Percentiles rank a stretch among this genome's conserved stretches.
Evolutionary conservation across 2,113 vertebrate genomes (phyloP).

Genomic region (Gadus macrocephalus): DNA sequence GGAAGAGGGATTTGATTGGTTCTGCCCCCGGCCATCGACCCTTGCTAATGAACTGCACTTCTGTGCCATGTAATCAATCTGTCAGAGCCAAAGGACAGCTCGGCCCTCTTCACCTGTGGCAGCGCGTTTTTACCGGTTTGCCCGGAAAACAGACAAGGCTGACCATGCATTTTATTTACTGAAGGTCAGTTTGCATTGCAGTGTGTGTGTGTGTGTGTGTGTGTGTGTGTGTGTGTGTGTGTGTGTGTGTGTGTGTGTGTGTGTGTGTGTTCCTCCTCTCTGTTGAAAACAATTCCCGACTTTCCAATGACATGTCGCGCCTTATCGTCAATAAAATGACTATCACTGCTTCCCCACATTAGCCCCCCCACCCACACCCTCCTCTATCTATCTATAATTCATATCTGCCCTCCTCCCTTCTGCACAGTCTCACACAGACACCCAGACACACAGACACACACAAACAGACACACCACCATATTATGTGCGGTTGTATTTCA

Average conservation of each 20-base stretch:
- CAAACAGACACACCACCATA: too few relatives aligned
- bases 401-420: too few relatives aligned
- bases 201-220: constrained; percentile 13
- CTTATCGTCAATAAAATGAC: too few relatives aligned
- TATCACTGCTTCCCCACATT: too few relatives aligned
- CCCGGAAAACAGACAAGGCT: constrained; percentile 17
- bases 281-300: too few relatives aligned
- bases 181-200: constrained; percentile 30
- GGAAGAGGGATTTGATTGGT: neutral
- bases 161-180: constrained; percentile 16
- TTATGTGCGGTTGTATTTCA: too few relatives aligned
- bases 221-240: constrained; percentile 7
- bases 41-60: neutral
- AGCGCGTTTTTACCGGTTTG: neutral
- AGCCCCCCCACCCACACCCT: too few relatives aligned
- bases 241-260: constrained; percentile 5
- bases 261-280: too few relatives aligned
- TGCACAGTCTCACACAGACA: too few relatives aligned
- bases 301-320: too few relatives aligned
- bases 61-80: constrained; percentile 5
- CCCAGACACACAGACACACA: too few relatives aligned
- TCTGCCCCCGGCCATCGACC: constrained; percentile 10
- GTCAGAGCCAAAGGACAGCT: constrained; percentile 7
- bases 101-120: constrained; percentile 1
- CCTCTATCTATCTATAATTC: too few relatives aligned